Conservation (phyloP, 2,888 invertebrate genomes). For the Epinotia ramella region DNA sequence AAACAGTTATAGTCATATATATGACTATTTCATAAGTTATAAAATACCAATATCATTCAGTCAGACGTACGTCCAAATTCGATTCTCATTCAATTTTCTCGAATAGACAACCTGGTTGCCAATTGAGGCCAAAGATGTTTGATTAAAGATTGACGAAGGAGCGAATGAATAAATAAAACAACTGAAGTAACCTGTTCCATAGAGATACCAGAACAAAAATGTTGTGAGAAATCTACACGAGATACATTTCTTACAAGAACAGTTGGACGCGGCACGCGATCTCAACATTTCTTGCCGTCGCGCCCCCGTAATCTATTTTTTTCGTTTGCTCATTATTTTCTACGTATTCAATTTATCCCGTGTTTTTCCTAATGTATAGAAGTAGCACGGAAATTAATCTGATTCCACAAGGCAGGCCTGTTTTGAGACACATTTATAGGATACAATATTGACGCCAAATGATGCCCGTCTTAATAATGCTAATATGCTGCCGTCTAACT, state of each 20-base stretch:
- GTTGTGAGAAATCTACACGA: background rate
- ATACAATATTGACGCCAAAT: background rate
- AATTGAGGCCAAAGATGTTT: background rate
- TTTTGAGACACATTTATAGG: no score
- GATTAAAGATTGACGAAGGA: background rate
- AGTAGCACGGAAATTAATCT: background rate
- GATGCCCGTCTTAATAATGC: background rate
- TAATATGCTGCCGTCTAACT: no score
- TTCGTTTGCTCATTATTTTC: conserved; percentile 15
- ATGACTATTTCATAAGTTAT: no score
- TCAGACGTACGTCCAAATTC: no score
- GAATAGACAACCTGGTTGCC: background rate
- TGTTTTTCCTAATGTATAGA: background rate
- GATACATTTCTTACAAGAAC: background rate
- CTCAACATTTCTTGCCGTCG: conserved; percentile 16
- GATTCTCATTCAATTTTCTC: background rate
- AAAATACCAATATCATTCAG: no score
- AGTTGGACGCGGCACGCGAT: conserved; percentile 27
- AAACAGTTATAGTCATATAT: background rate
- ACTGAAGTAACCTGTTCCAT: background rate
- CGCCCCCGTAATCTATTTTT: conserved; percentile 18
- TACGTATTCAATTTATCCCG: background rate
- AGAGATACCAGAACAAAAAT: background rate
- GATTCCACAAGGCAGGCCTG: no score
- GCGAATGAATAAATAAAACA: background rate